phyloP scores from a whole-genome alignment of 1,140 invertebrate genomes.

The Drosophila melanica region DNA sequence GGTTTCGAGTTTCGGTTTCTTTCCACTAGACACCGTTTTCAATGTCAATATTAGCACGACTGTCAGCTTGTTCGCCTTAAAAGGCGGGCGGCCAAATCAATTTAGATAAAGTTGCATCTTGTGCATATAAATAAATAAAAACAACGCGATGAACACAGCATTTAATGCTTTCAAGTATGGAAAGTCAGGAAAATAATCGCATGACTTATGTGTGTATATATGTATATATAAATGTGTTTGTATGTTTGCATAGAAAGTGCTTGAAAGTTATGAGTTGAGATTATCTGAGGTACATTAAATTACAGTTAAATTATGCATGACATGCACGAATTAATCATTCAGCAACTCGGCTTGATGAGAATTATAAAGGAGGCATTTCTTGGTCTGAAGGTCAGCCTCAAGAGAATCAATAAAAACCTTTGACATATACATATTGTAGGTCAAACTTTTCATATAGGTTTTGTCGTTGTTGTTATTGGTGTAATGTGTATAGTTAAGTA shows the following conservation, averaged over 20 bases:
- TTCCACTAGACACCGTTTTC: conserved; percentile 50
- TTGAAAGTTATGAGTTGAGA: conserved; percentile 33
- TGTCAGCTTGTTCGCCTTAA: conserved; percentile 13
- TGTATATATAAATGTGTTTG: neutral
- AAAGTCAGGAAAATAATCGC: conserved; percentile 28
- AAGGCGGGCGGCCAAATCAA: conserved; percentile 18
- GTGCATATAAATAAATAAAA: conserved; percentile 6
- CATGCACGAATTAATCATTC: conserved; percentile 40
- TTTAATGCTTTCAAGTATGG: conserved; percentile 28
- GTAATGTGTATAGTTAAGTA: neutral
- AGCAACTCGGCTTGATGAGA: conserved; percentile 5
- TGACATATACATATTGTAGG: conserved; percentile 31
- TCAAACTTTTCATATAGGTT: conserved; percentile 14
- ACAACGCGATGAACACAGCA: conserved; percentile 26
- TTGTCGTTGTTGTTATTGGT: conserved; percentile 25
- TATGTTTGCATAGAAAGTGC: conserved; percentile 32
- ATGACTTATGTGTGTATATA: conserved; percentile 1
- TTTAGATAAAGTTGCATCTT: conserved; percentile 33
- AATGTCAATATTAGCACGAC: conserved; percentile 77
- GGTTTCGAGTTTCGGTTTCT: conserved; percentile 16
- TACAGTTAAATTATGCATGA: conserved; percentile 36
- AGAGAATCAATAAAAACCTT: conserved; percentile 61
- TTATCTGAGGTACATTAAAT: conserved; percentile 31
- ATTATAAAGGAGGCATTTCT: neutral
- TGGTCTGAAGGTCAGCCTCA: conserved; percentile 47